phyloP scores from a whole-genome alignment of 2,888 invertebrate genomes.

The Nomada ferruginata region DNA sequence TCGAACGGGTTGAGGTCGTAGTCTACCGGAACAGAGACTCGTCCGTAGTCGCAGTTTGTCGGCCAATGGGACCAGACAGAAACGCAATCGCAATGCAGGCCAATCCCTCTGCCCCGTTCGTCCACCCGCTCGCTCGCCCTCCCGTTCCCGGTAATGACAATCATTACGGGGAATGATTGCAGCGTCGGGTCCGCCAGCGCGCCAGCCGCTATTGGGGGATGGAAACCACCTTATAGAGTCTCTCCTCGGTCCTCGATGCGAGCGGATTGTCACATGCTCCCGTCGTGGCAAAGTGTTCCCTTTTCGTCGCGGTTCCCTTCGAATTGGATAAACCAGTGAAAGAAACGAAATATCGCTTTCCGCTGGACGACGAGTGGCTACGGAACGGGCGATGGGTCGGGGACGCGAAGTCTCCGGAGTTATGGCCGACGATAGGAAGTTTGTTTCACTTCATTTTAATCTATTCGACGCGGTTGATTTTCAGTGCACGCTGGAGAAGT shows the following conservation, averaged over 20 bases:
- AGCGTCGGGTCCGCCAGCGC: slow-evolving; percentile 79
- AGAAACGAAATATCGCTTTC: not conserved
- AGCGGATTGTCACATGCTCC: slow-evolving; percentile 81
- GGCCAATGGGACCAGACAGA: slow-evolving; percentile 79
- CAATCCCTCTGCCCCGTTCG: slow-evolving; percentile 75
- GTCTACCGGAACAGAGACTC: slow-evolving; percentile 66
- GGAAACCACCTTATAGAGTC: slow-evolving; percentile 82
- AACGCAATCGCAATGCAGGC: slow-evolving; percentile 82
- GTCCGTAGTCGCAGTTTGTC: slow-evolving; percentile 74
- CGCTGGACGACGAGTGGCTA: not conserved
- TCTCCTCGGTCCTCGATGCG: slow-evolving; percentile 81
- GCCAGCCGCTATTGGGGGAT: slow-evolving; percentile 81
- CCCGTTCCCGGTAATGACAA: slow-evolving; percentile 82
- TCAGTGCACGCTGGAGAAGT: not conserved
- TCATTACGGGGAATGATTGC: slow-evolving; percentile 83
- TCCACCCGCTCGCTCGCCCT: slow-evolving; percentile 75
- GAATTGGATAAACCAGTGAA: slow-evolving; percentile 17
- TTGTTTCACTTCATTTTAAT: not conserved
- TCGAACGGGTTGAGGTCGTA: slow-evolving; percentile 54
- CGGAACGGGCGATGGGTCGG: not conserved
- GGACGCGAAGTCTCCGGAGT: not conserved
- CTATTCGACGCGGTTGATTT: not conserved
- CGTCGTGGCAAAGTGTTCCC: slow-evolving; percentile 65
- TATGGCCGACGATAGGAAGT: slow-evolving; percentile 12
- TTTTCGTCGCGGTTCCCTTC: slow-evolving; percentile 49